Evolutionary conservation across 2,113 vertebrate genomes (phyloP).

Genomic region (Agelaius tricolor): DNA sequence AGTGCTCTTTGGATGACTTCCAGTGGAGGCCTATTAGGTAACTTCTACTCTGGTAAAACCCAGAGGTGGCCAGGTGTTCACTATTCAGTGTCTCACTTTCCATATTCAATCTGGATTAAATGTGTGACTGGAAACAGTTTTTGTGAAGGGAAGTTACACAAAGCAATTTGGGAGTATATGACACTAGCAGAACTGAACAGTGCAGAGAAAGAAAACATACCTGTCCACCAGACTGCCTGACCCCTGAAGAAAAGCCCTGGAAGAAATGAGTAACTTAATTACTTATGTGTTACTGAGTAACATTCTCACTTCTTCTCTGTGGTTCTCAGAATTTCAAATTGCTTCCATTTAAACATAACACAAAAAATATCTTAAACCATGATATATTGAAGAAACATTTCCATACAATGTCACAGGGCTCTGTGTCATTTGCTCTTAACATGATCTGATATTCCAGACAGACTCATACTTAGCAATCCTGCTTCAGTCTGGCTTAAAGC

Average conservation of each 20-base stretch:
- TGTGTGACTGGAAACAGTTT: background rate
- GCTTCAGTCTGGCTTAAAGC: background rate
- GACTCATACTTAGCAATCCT: background rate
- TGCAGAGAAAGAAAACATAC: background rate
- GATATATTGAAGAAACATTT: background rate
- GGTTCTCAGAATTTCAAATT: background rate
- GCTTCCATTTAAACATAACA: background rate
- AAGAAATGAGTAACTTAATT: background rate
- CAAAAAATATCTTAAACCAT: background rate
- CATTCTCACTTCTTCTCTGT: background rate
- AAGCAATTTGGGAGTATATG: background rate
- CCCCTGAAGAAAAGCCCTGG: conserved; percentile 36
- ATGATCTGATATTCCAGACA: background rate
- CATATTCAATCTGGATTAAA: background rate
- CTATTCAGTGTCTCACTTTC: background rate
- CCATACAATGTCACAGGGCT: background rate
- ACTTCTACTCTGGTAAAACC: background rate
- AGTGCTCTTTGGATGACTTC: background rate
- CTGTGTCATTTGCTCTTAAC: background rate
- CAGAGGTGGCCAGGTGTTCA: background rate
- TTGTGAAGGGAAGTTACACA: background rate
- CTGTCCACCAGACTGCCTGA: conserved; percentile 43
- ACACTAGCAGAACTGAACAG: background rate
- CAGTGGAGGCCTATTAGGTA: background rate
- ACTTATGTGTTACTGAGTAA: background rate